Base-by-base conservation (phyloP, 2,888 invertebrate genomes). In the Nematopogon swammerdamellus region DNA sequence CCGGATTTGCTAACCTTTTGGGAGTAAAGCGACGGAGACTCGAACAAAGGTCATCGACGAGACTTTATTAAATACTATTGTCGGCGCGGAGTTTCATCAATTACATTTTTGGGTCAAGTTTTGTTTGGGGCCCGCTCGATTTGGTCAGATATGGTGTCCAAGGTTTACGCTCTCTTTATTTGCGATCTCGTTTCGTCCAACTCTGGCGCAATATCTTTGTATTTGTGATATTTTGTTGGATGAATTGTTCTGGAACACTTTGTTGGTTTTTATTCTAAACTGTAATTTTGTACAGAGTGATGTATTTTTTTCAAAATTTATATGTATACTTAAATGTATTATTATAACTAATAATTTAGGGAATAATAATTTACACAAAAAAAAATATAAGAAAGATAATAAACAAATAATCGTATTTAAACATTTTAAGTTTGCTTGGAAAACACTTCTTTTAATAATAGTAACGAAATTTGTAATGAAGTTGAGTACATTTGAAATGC, bases 101-200 rank as follows among this genome's bases (percentile, higher is more conserved):
- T 67, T 65, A 64, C 54, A 66, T 62, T 74, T 72, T 72, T 74
- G 70, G 76, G 74, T 77, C 75, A 76, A 75, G 75, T 71, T 72
- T 75, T 71, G 70, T 68, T 65, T 64, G 58, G 64, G 71, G 70
- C 68, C 71, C 72, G 76, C 76, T 77, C 72, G 76, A 77, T 79
- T 79, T 77, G 75, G 75, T 75, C 75, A 75, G 79, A 76, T 75
- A 75, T 70, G 62, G 64, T 65, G 64, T 67, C 76, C 79, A 79
- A 79, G 79, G 79, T 75, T 64, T 65, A 67, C 73, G 70, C 73
- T 77, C 76, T 79, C 77, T 76, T 77, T 79, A 75, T 74, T 75
- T 72, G 76, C 75, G 71, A 72, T 76, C 73, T 74, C 63, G 73
- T 76, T 76, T 72, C 68, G 73, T 64, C 66, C 75, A 71, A 69